Base-by-base conservation (phyloP, 1,140 invertebrate species). In the Ectropis grisescens region DNA sequence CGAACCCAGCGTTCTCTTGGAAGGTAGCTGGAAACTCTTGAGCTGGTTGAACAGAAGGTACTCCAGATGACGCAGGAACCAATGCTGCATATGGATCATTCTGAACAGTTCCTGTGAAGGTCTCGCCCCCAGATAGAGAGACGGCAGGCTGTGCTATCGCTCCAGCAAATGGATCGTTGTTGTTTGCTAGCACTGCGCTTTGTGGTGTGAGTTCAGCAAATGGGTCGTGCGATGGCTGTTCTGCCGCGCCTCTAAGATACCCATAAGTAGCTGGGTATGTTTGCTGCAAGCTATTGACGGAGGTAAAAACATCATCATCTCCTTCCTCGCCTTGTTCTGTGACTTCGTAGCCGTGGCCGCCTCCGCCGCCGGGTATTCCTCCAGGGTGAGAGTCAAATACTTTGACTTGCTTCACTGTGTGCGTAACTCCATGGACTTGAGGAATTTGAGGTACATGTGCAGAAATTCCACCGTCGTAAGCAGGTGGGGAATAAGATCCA, bases 401-500 rank as follows among this genome's bases (percentile, higher is more conserved):
- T 40, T 80, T 80, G 1, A 74, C 61, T 39, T 80, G 69, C 34
- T 76, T 71, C 0, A 80, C 58, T 11, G 71, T 80, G 41, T 80
- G 75, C 1, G 57, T 56, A 11, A 78, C 49, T 26, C 52, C 61
- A 34, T 49, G 59, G 37, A 84, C 31, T 49, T 70, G 37, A 28
- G 68, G 45, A 41, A 47, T 28, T 50, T 68, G 37, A 4, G 51
- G 52, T 13, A 37, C 33, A n/a, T n/a, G n/a, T n/a, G n/a, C n/a
- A 13, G 37, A 31, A 9, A 33, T 37, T 6, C 37, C 39, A 4
- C 25, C 30, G 4, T 30, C 35, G 6, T 49, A 58, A 10, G 42
- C 41, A 0, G 68, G 61, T 29, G 66, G 53, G 6, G 54, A 33
- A 37, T 55, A 66, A 1, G 59, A 48, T 33, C 41, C 48, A 43